Percentiles rank a stretch among this genome's conserved stretches.
Evolutionary conservation across 2,888 invertebrate species (phyloP).

Genomic region (Latrodectus elegans): DNA sequence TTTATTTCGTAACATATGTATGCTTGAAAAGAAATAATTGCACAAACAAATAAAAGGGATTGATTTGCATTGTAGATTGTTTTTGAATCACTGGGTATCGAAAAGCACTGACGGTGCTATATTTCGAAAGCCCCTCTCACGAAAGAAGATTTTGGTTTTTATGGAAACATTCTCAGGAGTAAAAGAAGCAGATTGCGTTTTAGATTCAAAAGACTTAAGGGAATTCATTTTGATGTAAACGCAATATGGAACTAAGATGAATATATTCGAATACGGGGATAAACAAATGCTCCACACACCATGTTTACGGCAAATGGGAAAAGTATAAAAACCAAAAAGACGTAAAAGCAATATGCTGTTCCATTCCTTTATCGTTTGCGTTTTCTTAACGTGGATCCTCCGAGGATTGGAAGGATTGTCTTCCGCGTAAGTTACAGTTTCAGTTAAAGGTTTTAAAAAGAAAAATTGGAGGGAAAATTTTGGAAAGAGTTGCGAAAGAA

Average conservation of each 20-base stretch:
- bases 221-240: slow-evolving; percentile 65
- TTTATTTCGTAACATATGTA: no score
- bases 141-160: background rate
- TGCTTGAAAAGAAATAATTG: no score
- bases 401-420: slow-evolving; percentile 12
- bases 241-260: slow-evolving; percentile 67
- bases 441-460: background rate
- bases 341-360: slow-evolving; percentile 3
- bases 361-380: background rate
- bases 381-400: slow-evolving; percentile 1
- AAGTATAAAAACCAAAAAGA: slow-evolving; percentile 4
- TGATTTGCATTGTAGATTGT: no score
- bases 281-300: slow-evolving; percentile 34
- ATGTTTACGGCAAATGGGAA: slow-evolving; percentile 10
- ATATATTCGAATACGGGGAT: slow-evolving; percentile 46
- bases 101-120: slow-evolving; percentile 18
- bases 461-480: background rate
- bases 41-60: no score
- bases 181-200: slow-evolving; percentile 53
- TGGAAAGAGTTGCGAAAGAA: background rate
- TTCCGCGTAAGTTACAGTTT: background rate
- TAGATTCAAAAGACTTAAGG: slow-evolving; percentile 52
- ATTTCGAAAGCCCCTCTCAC: slow-evolving; percentile 35
- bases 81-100: background rate
- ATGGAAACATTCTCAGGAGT: background rate